Conservation (phyloP, 64 coral and sea anemone species). For the Acropora tenuis region DNA sequence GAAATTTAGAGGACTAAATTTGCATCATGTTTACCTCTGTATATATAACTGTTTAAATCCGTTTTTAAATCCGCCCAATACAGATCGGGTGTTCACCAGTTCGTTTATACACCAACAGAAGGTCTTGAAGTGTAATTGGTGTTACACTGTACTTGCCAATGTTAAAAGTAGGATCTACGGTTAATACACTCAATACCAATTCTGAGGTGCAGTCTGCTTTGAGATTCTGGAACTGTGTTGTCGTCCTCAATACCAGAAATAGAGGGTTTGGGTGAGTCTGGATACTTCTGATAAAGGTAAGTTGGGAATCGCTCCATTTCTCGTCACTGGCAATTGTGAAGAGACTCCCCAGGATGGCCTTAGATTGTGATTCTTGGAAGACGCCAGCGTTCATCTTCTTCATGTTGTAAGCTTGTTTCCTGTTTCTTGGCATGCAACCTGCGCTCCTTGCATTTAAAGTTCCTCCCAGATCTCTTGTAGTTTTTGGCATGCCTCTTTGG, state of each 20-base stretch:
- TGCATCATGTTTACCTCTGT: too few relatives aligned
- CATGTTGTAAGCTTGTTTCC: constrained; percentile 46
- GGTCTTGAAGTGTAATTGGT: constrained; percentile 47
- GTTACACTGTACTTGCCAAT: constrained; percentile 53
- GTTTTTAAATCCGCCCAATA: neutral
- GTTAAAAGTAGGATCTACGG: constrained; percentile 52
- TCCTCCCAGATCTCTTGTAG: constrained; percentile 49
- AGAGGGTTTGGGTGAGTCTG: constrained; percentile 22
- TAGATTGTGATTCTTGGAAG: constrained; percentile 29
- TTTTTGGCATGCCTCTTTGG: constrained; percentile 45
- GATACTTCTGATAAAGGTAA: constrained; percentile 49
- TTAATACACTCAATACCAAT: constrained; percentile 32
- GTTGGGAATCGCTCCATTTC: constrained; percentile 13
- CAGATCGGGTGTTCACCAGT: constrained; percentile 38
- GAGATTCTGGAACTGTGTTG: constrained; percentile 43
- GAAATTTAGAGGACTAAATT: too few relatives aligned
- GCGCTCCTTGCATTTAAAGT: constrained; percentile 10
- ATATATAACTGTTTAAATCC: too few relatives aligned
- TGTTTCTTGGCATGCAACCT: constrained; percentile 36
- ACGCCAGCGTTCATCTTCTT: neutral
- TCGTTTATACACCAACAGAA: constrained; percentile 29
- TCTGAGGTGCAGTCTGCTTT: constrained; percentile 56
- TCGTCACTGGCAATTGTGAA: constrained; percentile 44
- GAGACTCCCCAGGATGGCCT: neutral
- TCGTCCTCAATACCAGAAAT: constrained; percentile 31